Evolutionary conservation across 2,113 vertebrate species (phyloP).

Genomic region (Leiothrix lutea): DNA sequence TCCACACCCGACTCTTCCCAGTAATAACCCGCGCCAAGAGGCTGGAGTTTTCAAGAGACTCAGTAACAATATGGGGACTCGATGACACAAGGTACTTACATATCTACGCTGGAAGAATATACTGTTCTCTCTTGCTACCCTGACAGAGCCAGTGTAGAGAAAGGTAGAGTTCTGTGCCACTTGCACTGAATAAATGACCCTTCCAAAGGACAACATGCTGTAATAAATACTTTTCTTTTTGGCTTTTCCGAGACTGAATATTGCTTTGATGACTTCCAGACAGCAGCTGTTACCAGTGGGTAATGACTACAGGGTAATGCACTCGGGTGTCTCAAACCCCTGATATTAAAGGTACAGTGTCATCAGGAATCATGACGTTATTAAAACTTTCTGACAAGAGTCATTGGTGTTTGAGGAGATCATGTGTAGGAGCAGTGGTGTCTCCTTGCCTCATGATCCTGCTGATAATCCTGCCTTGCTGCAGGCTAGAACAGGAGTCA

Average conservation of each 20-base stretch:
- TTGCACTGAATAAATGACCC: background rate
- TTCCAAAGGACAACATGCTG: background rate
- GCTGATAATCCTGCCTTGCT: background rate
- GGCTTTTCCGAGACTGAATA: fast-evolving
- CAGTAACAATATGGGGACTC: background rate
- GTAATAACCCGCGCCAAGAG: background rate
- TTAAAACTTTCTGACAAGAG: background rate
- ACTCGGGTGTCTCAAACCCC: background rate
- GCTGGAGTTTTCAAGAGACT: background rate
- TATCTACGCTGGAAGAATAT: too few relatives aligned
- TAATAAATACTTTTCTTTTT: background rate
- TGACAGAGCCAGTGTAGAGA: background rate
- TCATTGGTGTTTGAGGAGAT: background rate
- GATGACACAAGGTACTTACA: background rate
- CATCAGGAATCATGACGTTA: background rate
- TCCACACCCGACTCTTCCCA: fast-evolving
- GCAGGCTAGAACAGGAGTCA: background rate
- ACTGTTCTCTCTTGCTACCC: background rate
- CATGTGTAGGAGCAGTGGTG: background rate
- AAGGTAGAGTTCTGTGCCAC: background rate
- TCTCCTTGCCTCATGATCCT: background rate
- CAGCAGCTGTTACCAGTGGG: background rate
- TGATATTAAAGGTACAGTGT: background rate
- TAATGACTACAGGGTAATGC: background rate
- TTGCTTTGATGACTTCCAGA: background rate